Evolutionary conservation across 92 coral and sea anemone species (phyloP).

Genomic region (Porites cylindrica): DNA sequence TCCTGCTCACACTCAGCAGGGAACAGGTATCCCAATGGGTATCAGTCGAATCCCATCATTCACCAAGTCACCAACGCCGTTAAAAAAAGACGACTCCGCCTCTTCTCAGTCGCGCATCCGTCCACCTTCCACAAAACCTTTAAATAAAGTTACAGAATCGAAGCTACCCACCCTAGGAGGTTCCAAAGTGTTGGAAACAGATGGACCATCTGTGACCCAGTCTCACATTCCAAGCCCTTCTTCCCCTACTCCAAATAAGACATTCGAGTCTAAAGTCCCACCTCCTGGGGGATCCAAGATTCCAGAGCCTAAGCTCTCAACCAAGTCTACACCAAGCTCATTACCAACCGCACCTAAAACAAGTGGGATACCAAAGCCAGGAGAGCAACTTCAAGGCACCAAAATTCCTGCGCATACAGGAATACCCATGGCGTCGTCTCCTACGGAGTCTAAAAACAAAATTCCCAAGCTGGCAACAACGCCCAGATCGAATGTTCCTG

Average conservation of each 20-base stretch:
- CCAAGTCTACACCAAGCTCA: conserved; percentile 44
- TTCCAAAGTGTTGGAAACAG: conserved; percentile 21
- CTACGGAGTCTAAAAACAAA: conserved; percentile 42
- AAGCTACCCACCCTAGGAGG: conserved; percentile 16
- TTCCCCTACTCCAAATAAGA: conserved; percentile 12
- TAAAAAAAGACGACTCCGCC: conserved; percentile 26
- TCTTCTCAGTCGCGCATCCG: conserved; percentile 44
- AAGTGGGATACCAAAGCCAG: conserved; percentile 71
- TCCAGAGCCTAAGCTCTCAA: background rate
- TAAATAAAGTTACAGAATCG: conserved; percentile 13
- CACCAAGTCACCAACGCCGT: conserved; percentile 28
- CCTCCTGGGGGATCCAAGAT: conserved; percentile 41
- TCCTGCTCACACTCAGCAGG: conserved; percentile 33
- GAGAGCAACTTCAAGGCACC: conserved; percentile 17
- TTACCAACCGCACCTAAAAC: conserved; percentile 44
- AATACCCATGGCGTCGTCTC: conserved; percentile 24
- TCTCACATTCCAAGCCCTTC: conserved; percentile 41
- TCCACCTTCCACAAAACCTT: conserved; percentile 11
- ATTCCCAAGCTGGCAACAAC: conserved; percentile 43
- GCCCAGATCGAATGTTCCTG: conserved; percentile 19
- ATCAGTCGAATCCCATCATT: conserved; percentile 75
- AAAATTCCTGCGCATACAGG: conserved; percentile 3
- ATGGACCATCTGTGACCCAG: conserved; percentile 39
- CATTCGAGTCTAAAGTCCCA: conserved; percentile 64
- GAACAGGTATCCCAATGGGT: conserved; percentile 56